Base-by-base conservation (phyloP, 2,113 vertebrate species). In the Arizona elegans region DNA sequence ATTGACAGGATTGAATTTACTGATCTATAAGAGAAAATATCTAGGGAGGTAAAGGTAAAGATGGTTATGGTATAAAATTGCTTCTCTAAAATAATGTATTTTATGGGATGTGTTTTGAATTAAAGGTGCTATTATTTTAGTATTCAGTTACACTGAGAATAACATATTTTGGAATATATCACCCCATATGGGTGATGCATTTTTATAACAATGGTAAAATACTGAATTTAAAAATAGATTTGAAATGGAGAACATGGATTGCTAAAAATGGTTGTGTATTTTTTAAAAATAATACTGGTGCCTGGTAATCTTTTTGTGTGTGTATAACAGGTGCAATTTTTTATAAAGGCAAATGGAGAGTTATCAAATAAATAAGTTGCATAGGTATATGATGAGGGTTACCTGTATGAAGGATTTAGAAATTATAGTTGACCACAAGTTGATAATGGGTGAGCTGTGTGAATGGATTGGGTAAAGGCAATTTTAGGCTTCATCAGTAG, bases 1-100 rank as follows among this genome's bases (percentile, higher is more conserved):
- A 95, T 93, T 95, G 89, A 91, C 89, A 58, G 92, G 95, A 97
- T 96, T 96, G 93, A 91, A 88, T 24, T 92, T 50, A 50, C 95
- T 94, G 95, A 94, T 95, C 65, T 88, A 91, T 93, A 95, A 87
- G 86, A 52, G 92, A 94, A 90, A 0, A 0, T 91, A 86, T 92
- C 86, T 90, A 87, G 95, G 92, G 89, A 95, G 47, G 13, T 15
- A 50, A 87, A 50, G 65, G 55, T 85, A 4, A 92, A 93, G 65
- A 88, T 93, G 1, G 70, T 86, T 93, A 17, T 8, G 70, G 38
- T 92, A 29, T 62, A 75, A 43, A 88, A 2, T 43, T 90, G 50
- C 59, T 50, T 53, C 0, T 5, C 0, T 12, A 1, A 50, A 75
- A 88, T 75, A 88, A 43, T 33, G 56, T 75, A 38, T 86, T 86